Base-by-base conservation (phyloP, 2,797 vertebrate species). In the Rhabdophis nuchalis region DNA sequence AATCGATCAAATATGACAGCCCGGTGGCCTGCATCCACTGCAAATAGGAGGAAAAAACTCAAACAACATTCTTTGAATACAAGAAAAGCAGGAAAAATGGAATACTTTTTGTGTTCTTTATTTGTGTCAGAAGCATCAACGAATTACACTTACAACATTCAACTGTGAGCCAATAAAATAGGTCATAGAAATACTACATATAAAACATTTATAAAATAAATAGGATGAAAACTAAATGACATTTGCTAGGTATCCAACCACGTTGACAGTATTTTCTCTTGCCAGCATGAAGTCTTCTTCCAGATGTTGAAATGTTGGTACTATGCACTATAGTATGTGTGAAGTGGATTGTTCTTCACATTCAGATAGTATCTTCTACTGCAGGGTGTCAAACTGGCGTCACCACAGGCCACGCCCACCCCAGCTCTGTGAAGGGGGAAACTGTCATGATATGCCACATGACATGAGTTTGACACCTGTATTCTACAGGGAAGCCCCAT, bases 1-100 rank as follows among this genome's bases (percentile, higher is more conserved):
- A 99, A 99, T 3, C 99, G 97, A 97, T 99, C 98, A 25, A 99
- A 99, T 97, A 99, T 99, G 85, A 99, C 99, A 0, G 99, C 99
- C 89, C 97, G 97, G 97, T 99, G 99, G 0, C 99, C 99, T 0
- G 99, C 99, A 4, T 99, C 99, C 95, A 99, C 99, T 99, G 94
- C 1, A 86, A 82, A 61, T 36, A n/a, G 77, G 13, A 16, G 9
- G 36, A 36, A 93, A 23, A 23, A 12, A 86, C 4, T 53, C 57
- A 61, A 50, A 46, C 10, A 29, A 60, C 0, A 16, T 52, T 46
- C 6, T 50, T 36, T n/a, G n/a, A 87, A 64, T n/a, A 27, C n/a
- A 20, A 88, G 60, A 53, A 92, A 9, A 88, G 20, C 54, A 27
- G 54, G 50, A 52, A 27, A 54, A 46, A 64, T 13, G 29, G 52